Evolutionary conservation across 2,888 invertebrate genomes (phyloP), one percentile per base, ranked within the genome.

Genomic region (Cosmorhoe ocellata): DNA sequence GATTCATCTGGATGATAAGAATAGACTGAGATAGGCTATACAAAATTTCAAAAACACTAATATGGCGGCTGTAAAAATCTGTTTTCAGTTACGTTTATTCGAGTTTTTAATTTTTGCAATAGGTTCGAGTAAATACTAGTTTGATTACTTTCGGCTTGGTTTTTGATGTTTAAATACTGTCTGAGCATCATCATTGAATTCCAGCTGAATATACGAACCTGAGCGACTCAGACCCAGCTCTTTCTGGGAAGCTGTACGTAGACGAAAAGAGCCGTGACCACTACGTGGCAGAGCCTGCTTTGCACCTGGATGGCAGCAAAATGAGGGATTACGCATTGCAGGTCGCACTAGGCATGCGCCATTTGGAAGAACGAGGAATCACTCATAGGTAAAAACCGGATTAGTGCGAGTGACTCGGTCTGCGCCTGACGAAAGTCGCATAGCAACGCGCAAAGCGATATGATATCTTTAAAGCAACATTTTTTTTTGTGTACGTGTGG

Each of bases 321-420:
- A 90, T 96, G 76, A 91, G 95, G 42, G 91, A 92, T 12, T 97
- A 96, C 69, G 95, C 96, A 0, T 69, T 94, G 9, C 96, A 97
- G 81, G 95, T 97, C 14, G 95, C 96, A 0, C 84, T 91, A 50
- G 97, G 97, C 5, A 97, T 97, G 97, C 91, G 91, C 11, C 93
- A 95, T 76, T 83, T 96, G 36, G 95, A 95, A 69, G 90, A 90
- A 24, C 91, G 93, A 52, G 91, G 92, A 6, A 94, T 95, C 18
- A 94, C 94, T 0, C 95, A 95, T 71, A 91, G 94, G 94, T 94
- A 24, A 44, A 28, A 8, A 5, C 9, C 0, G 10, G n/a, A n/a
- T n/a, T n/a, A n/a, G n/a, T n/a, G n/a, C n/a, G n/a, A n/a, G n/a
- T n/a, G n/a, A n/a, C n/a, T n/a, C n/a, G n/a, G n/a, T n/a, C 24